A percentile compares a stretch with the other conserved stretches of the same genome.
Conservation (phyloP, 2,797 vertebrate species). For the Champsocephalus gunnari region DNA sequence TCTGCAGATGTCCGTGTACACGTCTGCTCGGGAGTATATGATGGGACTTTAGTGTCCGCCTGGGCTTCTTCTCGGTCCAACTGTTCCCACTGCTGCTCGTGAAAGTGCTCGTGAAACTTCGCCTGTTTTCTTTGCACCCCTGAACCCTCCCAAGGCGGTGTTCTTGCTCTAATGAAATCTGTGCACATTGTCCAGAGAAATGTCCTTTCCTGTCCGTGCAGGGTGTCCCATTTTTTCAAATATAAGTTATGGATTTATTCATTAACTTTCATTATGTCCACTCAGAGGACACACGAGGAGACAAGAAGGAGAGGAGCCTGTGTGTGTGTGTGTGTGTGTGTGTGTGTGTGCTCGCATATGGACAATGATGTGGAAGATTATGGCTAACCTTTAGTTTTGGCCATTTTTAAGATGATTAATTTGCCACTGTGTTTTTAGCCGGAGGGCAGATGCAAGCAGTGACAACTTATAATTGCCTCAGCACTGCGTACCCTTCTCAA, state of each 20-base stretch:
- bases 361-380: conserved; percentile 76
- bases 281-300: conserved; percentile 72
- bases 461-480: conserved; percentile 81
- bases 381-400: conserved; percentile 77
- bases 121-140: conserved; percentile 15
- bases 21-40: no score
- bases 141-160: conserved; percentile 31
- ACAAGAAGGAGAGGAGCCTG: conserved; percentile 50
- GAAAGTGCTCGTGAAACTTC: neutral
- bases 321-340: conserved; percentile 9
- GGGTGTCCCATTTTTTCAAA: conserved; percentile 64
- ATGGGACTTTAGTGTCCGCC: conserved; percentile 1
- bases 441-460: conserved; percentile 74
- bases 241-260: conserved; percentile 79
- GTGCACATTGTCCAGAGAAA: conserved; percentile 54
- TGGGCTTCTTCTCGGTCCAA: conserved; percentile 9
- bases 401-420: conserved; percentile 82
- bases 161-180: conserved; percentile 43
- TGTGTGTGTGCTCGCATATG: conserved; percentile 31
- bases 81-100: conserved; percentile 24
- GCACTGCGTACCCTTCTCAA: conserved; percentile 74
- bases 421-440: conserved; percentile 74
- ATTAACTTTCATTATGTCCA: conserved; percentile 76
- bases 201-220: conserved; percentile 63
- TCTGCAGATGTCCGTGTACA: no score